Evolutionary conservation across 2,113 vertebrate genomes (phyloP).

Genomic region (Serilophus lunatus): DNA sequence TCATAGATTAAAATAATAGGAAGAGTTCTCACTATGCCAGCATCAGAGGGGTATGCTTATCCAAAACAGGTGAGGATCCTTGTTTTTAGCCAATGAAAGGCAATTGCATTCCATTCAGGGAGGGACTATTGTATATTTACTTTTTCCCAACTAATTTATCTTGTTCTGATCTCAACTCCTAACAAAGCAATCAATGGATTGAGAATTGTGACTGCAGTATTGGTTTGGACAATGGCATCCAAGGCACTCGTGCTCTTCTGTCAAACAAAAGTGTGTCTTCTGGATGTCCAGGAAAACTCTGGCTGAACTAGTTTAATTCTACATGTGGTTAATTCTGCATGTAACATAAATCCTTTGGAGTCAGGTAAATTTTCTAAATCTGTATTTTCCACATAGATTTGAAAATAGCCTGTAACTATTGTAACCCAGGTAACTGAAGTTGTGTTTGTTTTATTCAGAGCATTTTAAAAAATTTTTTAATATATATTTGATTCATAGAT

Average conservation of each 20-base stretch:
- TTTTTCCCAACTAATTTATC: neutral
- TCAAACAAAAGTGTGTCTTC: neutral
- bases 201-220: neutral
- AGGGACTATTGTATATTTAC: neutral
- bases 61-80: neutral
- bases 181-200: neutral
- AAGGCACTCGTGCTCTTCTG: accelerated
- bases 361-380: neutral
- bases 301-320: neutral
- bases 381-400: neutral
- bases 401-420: neutral
- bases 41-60: neutral
- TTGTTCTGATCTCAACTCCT: neutral
- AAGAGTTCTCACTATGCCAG: neutral
- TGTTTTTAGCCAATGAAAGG: neutral
- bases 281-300: neutral
- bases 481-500: neutral
- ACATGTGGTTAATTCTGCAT: neutral
- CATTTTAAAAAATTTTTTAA: neutral
- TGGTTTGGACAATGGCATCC: neutral
- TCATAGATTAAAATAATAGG: neutral
- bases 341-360: neutral
- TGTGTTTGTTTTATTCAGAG: neutral
- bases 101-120: neutral
- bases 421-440: neutral